These are phyloP conservation scores for Agapornis roseicollis DNA, from an alignment of 2,113 vertebrate genomes.

Conservation along the genomic window DNA sequence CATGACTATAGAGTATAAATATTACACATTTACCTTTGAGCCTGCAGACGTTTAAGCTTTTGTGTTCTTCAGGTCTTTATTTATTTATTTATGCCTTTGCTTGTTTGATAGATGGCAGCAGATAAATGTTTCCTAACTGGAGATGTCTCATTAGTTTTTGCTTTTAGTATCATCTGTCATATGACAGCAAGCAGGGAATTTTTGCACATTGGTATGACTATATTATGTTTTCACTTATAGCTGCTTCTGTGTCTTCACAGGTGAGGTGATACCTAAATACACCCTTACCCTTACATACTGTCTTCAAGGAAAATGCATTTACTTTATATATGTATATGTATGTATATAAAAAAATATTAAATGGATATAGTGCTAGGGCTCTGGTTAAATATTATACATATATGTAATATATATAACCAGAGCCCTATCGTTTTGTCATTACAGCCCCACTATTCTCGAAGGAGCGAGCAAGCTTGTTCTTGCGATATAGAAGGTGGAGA, in stretches of 20 bases:
- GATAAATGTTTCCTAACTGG: constrained; percentile 41
- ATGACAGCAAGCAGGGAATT: not conserved
- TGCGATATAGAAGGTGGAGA: constrained; percentile 48
- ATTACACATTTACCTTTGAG: not conserved
- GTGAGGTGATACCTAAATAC: not conserved
- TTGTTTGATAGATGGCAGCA: constrained; percentile 31
- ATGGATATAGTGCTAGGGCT: not conserved
- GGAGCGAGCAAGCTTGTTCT: constrained; percentile 28
- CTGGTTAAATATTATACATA: not conserved
- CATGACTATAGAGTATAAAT: not conserved
- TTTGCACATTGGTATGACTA: not conserved
- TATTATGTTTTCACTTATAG: not conserved
- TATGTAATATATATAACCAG: not conserved
- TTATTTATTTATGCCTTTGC: constrained; percentile 26
- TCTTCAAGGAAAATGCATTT: not conserved
- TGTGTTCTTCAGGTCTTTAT: not conserved
- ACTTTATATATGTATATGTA: not conserved
- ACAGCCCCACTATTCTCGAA: not conserved
- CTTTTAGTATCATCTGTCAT: constrained; percentile 11
- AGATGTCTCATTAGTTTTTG: constrained; percentile 56
- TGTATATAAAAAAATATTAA: not conserved
- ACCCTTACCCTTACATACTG: not conserved
- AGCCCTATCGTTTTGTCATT: not conserved
- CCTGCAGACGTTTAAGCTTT: not conserved
- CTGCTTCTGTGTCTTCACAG: not conserved